Percentiles rank a stretch among this genome's conserved stretches.
Conservation (phyloP, 2,888 invertebrate species). For the Emmelina monodactyla region DNA sequence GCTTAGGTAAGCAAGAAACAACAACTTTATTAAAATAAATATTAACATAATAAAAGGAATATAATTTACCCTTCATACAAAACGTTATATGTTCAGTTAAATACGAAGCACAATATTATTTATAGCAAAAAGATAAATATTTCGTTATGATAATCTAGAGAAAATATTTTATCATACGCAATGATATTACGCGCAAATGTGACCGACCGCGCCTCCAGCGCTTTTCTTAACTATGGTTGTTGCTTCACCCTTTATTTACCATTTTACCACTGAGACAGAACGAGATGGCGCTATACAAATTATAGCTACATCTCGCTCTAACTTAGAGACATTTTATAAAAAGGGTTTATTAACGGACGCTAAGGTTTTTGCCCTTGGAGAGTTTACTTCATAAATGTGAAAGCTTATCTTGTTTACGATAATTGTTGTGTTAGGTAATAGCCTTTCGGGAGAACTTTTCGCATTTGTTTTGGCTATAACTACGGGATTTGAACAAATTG, state of each 20-base stretch:
- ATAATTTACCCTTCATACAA: too few species aligned
- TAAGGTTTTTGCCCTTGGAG: slow-evolving; percentile 35
- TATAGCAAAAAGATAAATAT: too few species aligned
- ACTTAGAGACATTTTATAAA: background rate
- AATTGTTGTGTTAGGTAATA: slow-evolving; percentile 27
- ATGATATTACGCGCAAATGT: slow-evolving; percentile 17
- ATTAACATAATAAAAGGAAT: too few species aligned
- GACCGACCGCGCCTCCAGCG: slow-evolving; percentile 34
- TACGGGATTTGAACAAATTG: slow-evolving; percentile 1
- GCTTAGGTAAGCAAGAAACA: too few species aligned
- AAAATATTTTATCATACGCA: background rate
- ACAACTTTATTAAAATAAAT: too few species aligned
- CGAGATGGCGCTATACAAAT: background rate
- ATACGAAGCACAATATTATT: too few species aligned
- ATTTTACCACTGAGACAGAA: background rate
- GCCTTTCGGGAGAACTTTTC: slow-evolving; percentile 29
- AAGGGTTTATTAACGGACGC: background rate
- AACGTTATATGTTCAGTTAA: too few species aligned
- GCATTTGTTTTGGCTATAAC: slow-evolving; percentile 19
- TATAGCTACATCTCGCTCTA: background rate
- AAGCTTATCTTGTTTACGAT: slow-evolving; percentile 47
- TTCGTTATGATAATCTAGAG: too few species aligned
- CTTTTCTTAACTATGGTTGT: slow-evolving; percentile 22
- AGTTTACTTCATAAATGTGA: slow-evolving; percentile 31
- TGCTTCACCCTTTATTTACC: background rate